A percentile compares a stretch with the other conserved stretches of the same genome.
Evolutionary conservation across 2,797 vertebrate genomes (phyloP).

Genomic region (Dromococcyx pavoninus): DNA sequence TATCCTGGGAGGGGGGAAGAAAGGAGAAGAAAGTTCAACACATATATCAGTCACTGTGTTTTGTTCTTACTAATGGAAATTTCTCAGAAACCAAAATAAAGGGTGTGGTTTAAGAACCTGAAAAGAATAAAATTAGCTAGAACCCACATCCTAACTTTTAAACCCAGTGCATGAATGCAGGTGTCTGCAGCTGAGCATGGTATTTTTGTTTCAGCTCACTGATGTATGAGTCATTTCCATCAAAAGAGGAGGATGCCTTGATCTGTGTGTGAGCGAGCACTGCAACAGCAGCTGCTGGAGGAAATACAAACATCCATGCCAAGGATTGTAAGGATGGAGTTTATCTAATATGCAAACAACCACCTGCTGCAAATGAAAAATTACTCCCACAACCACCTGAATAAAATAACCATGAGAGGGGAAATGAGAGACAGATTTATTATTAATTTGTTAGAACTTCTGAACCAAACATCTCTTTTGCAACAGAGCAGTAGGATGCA

Average conservation of each 20-base stretch:
- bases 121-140: slow-evolving; percentile 46
- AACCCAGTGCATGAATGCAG: slow-evolving; percentile 37
- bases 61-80: slow-evolving; percentile 54
- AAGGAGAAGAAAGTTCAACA: slow-evolving; percentile 39
- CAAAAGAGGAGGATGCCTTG: slow-evolving; percentile 51
- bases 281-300: slow-evolving; percentile 64
- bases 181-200: slow-evolving; percentile 58
- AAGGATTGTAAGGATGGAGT: slow-evolving; percentile 51
- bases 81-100: slow-evolving; percentile 57
- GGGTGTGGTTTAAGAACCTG: background rate
- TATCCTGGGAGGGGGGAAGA: background rate
- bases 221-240: slow-evolving; percentile 60
- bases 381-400: slow-evolving; percentile 72
- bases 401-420: slow-evolving; percentile 62
- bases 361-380: slow-evolving; percentile 70
- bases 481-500: slow-evolving; percentile 41
- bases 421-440: slow-evolving; percentile 53
- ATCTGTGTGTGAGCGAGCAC: slow-evolving; percentile 5
- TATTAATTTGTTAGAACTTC: slow-evolving; percentile 64
- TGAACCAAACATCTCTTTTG: slow-evolving; percentile 60
- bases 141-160: slow-evolving; percentile 56
- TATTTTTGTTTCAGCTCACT: slow-evolving; percentile 58
- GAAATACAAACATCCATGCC: slow-evolving; percentile 66
- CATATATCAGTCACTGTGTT: slow-evolving; percentile 56
- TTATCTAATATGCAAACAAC: slow-evolving; percentile 72